A percentile compares a stretch with the other conserved stretches of the same genome.
phyloP scores from a whole-genome alignment of 2,888 invertebrate genomes.

The Ferrisia virgata region DNA sequence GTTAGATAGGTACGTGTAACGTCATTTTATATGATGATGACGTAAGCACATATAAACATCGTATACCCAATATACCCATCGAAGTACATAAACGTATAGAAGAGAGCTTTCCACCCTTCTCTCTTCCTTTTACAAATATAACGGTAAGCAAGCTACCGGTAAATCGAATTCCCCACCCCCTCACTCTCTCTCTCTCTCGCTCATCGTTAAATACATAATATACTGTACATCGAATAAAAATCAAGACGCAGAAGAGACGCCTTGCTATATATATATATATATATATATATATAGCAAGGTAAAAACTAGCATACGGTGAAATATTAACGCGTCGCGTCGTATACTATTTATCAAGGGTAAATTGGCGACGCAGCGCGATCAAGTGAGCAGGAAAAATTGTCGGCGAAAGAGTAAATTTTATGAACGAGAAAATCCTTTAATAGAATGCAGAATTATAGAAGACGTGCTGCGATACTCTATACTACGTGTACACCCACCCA shows the following conservation, averaged over 20 bases:
- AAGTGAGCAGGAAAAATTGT: conserved; percentile 1
- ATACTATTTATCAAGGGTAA: not conserved
- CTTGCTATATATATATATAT: too few relatives aligned
- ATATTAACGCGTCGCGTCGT: not conserved
- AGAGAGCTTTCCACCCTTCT: too few relatives aligned
- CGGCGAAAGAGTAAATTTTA: conserved; percentile 14
- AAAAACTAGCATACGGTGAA: not conserved
- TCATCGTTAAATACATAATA: too few relatives aligned
- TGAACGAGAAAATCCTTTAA: conserved; percentile 6
- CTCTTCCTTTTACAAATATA: too few relatives aligned
- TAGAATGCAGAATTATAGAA: conserved; percentile 5
- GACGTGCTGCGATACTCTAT: not conserved
- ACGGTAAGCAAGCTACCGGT: not conserved
- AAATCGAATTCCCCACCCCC: not conserved
- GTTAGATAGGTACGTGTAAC: too few relatives aligned
- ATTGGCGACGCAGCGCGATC: not conserved
- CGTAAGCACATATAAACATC: too few relatives aligned
- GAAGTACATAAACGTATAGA: too few relatives aligned
- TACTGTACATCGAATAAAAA: not conserved
- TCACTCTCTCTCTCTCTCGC: not conserved
- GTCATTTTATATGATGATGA: too few relatives aligned
- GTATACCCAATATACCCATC: too few relatives aligned
- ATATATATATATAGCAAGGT: not conserved
- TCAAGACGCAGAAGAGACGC: not conserved
- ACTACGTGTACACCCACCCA: too few relatives aligned